A percentile compares a stretch with the other conserved stretches of the same genome.
phyloP scores from a whole-genome alignment of 1,140 invertebrate genomes.

The Frieseomelitta varia region DNA sequence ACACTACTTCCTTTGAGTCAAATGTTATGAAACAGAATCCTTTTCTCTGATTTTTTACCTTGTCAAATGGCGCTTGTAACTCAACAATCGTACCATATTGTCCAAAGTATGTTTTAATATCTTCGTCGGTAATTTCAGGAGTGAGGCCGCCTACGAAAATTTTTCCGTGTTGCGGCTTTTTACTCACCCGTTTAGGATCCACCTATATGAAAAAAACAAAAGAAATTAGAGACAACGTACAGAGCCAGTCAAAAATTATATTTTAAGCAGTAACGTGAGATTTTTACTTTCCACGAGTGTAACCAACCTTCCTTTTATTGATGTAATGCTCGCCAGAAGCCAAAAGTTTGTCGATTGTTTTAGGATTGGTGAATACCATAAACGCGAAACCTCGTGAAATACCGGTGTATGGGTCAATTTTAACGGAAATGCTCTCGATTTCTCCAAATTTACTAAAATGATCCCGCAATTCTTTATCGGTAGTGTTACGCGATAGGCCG shows the following conservation, averaged over 20 bases:
- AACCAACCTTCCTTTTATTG: slow-evolving; percentile 84
- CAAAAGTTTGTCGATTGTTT: slow-evolving; percentile 85
- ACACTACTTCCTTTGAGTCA: slow-evolving; percentile 85
- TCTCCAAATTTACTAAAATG: slow-evolving; percentile 86
- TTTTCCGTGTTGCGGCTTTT: slow-evolving; percentile 85
- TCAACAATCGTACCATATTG: slow-evolving; percentile 86
- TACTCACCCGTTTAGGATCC: slow-evolving; percentile 86
- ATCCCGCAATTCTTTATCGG: slow-evolving; percentile 83
- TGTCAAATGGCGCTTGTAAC: slow-evolving; percentile 88
- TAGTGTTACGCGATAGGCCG: slow-evolving; percentile 81
- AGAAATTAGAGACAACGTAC: not conserved
- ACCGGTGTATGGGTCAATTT: slow-evolving; percentile 86
- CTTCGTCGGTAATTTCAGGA: slow-evolving; percentile 85
- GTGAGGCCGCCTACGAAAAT: slow-evolving; percentile 88
- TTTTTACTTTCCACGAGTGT: not conserved
- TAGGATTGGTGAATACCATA: slow-evolving; percentile 85
- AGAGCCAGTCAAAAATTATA: not conserved
- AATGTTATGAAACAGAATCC: slow-evolving; percentile 88
- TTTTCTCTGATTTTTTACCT: slow-evolving; percentile 86
- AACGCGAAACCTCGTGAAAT: slow-evolving; percentile 87
- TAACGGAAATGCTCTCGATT: slow-evolving; percentile 86
- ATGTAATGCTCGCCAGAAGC: slow-evolving; percentile 84
- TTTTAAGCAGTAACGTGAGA: not conserved
- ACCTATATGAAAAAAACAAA: slow-evolving; percentile 72
- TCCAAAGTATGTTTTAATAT: slow-evolving; percentile 85